Evolutionary conservation across 2,113 vertebrate species (phyloP).

Genomic region (Alexandromys fortis): DNA sequence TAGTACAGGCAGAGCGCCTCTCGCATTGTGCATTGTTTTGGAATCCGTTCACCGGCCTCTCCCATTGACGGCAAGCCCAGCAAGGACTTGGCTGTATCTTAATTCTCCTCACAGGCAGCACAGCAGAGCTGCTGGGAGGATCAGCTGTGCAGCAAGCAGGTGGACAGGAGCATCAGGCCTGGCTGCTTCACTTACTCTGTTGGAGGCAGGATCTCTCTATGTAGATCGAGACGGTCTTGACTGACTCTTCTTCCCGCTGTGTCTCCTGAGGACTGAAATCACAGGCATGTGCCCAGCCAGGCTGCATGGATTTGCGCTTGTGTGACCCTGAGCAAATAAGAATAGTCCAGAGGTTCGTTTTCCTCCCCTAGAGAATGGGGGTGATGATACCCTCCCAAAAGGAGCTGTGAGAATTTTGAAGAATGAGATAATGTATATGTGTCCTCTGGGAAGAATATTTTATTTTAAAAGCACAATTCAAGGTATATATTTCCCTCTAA

Average conservation of each 20-base stretch:
- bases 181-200: neutral
- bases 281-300: neutral
- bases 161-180: neutral
- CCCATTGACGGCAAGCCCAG: neutral
- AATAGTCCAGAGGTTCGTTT: neutral
- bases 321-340: neutral
- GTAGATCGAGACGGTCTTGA: neutral
- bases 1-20: neutral
- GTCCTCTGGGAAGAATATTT: neutral
- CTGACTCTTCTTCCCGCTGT: too few relatives aligned
- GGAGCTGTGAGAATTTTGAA: neutral
- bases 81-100: neutral
- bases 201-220: neutral
- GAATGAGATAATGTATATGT: neutral
- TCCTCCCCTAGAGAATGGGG: neutral
- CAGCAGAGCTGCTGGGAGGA: neutral
- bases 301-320: neutral
- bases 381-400: neutral
- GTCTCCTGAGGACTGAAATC: neutral
- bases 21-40: slow-evolving; percentile 10
- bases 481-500: neutral
- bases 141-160: neutral
- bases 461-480: neutral
- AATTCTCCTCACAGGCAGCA: slow-evolving; percentile 3
- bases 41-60: slow-evolving; percentile 2